Conservation (phyloP, 2,888 invertebrate species). For the Matsumyia berberina region DNA sequence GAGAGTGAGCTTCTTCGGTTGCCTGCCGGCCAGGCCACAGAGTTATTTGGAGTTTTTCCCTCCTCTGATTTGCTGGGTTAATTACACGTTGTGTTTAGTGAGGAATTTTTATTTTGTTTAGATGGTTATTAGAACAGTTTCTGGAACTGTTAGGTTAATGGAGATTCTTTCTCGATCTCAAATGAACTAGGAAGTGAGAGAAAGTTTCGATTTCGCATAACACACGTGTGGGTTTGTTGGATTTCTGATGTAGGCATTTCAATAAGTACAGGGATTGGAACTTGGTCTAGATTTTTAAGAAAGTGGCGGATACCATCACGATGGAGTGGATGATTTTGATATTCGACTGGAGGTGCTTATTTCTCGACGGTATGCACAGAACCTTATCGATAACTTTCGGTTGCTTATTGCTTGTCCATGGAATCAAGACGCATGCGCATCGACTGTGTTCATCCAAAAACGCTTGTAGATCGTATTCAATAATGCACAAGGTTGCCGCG, state of each 20-base stretch:
- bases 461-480: no score
- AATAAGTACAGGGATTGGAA: no score
- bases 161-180: conserved; percentile 18
- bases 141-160: conserved; percentile 52
- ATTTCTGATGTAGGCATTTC: neutral
- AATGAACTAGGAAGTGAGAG: conserved; percentile 18
- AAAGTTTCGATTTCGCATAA: conserved; percentile 30
- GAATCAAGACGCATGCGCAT: no score
- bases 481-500: no score
- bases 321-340: no score
- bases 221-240: neutral
- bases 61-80: conserved; percentile 58
- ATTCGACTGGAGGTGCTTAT: no score
- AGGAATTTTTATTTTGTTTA: conserved; percentile 43
- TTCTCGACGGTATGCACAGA: no score
- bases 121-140: conserved; percentile 52
- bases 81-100: conserved; percentile 57
- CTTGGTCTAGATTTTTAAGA: no score
- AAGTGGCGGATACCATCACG: no score
- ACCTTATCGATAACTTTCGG: no score
- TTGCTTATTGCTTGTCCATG: no score
- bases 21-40: conserved; percentile 20
- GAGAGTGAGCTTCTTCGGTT: conserved; percentile 41
- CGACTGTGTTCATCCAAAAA: no score
- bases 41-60: conserved; percentile 44